These are phyloP conservation scores for Eudasyphora cyanicolor DNA, from an alignment of 2,888 invertebrate species.

Conservation along the genomic window DNA sequence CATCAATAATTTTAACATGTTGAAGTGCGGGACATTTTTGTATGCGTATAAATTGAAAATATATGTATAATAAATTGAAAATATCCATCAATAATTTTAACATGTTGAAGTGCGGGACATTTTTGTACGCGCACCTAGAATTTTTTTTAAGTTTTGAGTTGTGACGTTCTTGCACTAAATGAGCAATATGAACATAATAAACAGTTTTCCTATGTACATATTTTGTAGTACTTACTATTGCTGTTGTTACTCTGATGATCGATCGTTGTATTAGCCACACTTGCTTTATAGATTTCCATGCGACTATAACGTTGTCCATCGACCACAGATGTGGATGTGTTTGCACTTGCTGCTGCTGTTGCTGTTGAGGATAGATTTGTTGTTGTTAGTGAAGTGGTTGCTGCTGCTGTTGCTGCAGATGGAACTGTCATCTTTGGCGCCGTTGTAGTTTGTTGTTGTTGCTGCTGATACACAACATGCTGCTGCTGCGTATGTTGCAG, in stretches of 20 bases:
- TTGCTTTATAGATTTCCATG: constrained; percentile 78
- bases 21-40: too few species aligned
- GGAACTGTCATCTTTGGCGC: constrained; percentile 57
- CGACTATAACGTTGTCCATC: constrained; percentile 76
- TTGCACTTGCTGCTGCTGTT: constrained; percentile 18
- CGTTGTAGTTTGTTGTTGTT: constrained; percentile 52
- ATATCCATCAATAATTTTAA: too few species aligned
- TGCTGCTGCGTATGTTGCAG: constrained; percentile 64
- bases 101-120: too few species aligned
- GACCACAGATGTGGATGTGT: constrained; percentile 66
- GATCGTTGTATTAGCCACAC: constrained; percentile 74
- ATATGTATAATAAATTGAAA: too few species aligned
- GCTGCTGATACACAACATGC: constrained; percentile 10
- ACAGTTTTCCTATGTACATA: too few species aligned
- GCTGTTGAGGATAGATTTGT: constrained; percentile 44
- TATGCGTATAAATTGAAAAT: too few species aligned
- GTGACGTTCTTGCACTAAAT: too few species aligned
- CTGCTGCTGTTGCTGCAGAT: constrained; percentile 53
- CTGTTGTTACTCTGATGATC: constrained; percentile 71
- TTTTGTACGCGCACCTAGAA: too few species aligned
- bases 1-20: too few species aligned
- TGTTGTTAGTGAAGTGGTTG: constrained; percentile 47
- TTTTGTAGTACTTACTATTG: constrained; percentile 71
- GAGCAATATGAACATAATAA: too few species aligned
- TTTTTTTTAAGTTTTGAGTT: too few species aligned